Percentiles rank a stretch among this genome's conserved stretches.
phyloP scores from a whole-genome alignment of 2,888 invertebrate species.

The Tribolium freemani region DNA sequence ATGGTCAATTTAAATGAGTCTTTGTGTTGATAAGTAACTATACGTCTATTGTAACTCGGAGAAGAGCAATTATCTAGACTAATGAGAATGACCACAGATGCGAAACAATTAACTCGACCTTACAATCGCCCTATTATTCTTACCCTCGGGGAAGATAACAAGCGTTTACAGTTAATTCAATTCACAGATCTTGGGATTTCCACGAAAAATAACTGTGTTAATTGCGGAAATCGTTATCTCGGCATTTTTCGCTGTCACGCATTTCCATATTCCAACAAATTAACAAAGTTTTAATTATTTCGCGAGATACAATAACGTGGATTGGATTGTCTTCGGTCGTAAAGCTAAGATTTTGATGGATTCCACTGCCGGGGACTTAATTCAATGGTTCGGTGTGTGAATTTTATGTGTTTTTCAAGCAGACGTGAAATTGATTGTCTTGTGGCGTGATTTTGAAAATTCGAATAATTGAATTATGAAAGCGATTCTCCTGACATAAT shows the following conservation, averaged over 20 bases:
- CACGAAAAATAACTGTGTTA: constrained; percentile 26
- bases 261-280: constrained; percentile 13
- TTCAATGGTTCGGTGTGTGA: constrained; percentile 1
- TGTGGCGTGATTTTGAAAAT: not conserved
- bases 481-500: constrained; percentile 53
- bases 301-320: not conserved
- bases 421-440: constrained; percentile 16
- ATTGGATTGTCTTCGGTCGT: constrained; percentile 1
- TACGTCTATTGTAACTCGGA: constrained; percentile 45
- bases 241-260: constrained; percentile 4
- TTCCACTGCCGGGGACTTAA: constrained; percentile 28
- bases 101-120: constrained; percentile 54
- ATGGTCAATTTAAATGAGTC: constrained; percentile 48
- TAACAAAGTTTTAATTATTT: constrained; percentile 29
- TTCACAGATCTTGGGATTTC: constrained; percentile 36
- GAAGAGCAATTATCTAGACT: constrained; percentile 54
- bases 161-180: constrained; percentile 51
- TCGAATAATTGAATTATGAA: constrained; percentile 34
- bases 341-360: constrained; percentile 14
- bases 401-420: constrained; percentile 15
- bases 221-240: constrained; percentile 39
- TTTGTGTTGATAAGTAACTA: constrained; percentile 49
- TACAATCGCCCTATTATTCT: constrained; percentile 52
- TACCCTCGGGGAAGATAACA: constrained; percentile 48
- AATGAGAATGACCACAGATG: constrained; percentile 57